Evolutionary conservation across 2,888 invertebrate species (phyloP), one percentile per base, ranked within the genome.

Genomic region (Diaphora mendica): DNA sequence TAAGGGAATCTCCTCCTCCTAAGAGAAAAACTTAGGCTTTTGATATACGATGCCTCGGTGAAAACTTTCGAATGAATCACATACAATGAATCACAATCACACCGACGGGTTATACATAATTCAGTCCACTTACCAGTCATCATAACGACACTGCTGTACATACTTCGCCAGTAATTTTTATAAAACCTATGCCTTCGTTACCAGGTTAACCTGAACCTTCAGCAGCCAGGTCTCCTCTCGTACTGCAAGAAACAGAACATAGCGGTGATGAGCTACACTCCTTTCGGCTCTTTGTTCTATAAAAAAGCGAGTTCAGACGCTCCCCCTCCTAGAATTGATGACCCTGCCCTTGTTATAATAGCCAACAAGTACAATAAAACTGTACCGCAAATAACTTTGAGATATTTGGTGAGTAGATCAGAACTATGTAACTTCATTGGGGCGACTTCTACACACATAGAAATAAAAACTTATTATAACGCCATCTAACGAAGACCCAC

Each of bases 181-280:
- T 33, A 33, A 33, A n/a, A n/a, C n/a, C 33, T 33, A 33, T 33
- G 33, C 33, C 2, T 42, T n/a, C 42, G 23, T 5, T 71, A 82
- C 82, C 87, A 95, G 94, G 62, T 94, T 0, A 94, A 97, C 85
- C 96, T 98, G 1, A 97, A 97, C 82, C 93, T 98, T 3, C 97
- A 97, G 80, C 97, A 98, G 85, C 97, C 96, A 51, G 96, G 96
- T 59, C 89, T 98, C 39, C 96, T 97, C 0, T 91, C 97, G 1
- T 98, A 97, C 87, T 97, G 98, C 90, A 96, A 96, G 71, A 89
- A 96, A 11, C 95, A 96, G 62, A 94, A 94, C 68, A 97, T 99
- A 66, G 91, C 94, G 0, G 91, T 98, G 80, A 97, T 96, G 88
- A 98, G 95, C 0, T 98, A 97, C 91, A 97, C 97, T 59, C 98